These are phyloP conservation scores for Megastigmus dorsalis DNA, from an alignment of 2,888 invertebrate genomes.

Conservation along the genomic window DNA sequence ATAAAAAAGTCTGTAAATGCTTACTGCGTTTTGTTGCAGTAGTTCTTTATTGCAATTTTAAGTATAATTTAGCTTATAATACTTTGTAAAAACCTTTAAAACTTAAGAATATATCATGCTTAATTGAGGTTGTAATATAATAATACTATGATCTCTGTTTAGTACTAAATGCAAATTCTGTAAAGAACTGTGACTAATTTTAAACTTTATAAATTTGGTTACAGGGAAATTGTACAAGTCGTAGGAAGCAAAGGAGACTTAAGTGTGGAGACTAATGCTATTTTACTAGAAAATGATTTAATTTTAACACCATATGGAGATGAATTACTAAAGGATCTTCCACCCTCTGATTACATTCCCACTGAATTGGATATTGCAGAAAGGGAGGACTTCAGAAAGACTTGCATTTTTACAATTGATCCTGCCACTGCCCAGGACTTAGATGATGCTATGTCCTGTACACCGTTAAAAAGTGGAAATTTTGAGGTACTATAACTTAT, in stretches of 20 bases:
- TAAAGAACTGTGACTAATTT: too few species aligned
- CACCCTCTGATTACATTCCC: constrained; percentile 72
- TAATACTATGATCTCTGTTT: too few species aligned
- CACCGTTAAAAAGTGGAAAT: constrained; percentile 82
- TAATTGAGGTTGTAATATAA: too few species aligned
- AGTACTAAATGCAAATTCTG: too few species aligned
- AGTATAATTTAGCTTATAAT: not conserved
- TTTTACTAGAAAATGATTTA: constrained; percentile 86
- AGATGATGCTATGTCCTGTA: constrained; percentile 94
- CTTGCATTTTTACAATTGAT: constrained; percentile 95
- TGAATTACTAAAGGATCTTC: constrained; percentile 75
- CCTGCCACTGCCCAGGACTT: constrained; percentile 93
- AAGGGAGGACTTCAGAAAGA: constrained; percentile 80
- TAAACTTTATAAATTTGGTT: constrained; percentile 46
- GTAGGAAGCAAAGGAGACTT: constrained; percentile 87
- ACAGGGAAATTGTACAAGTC: constrained; percentile 78
- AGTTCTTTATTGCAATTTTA: not conserved
- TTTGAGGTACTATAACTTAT: constrained; percentile 80
- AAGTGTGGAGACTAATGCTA: constrained; percentile 85
- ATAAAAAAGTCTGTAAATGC: not conserved
- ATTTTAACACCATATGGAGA: constrained; percentile 84
- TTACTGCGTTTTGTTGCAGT: too few species aligned
- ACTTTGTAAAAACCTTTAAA: not conserved
- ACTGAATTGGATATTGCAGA: constrained; percentile 73
- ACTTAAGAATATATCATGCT: too few species aligned